These are phyloP conservation scores for Hipparchia sbordonii DNA, from an alignment of 2,888 invertebrate genomes.

Conservation along the genomic window DNA sequence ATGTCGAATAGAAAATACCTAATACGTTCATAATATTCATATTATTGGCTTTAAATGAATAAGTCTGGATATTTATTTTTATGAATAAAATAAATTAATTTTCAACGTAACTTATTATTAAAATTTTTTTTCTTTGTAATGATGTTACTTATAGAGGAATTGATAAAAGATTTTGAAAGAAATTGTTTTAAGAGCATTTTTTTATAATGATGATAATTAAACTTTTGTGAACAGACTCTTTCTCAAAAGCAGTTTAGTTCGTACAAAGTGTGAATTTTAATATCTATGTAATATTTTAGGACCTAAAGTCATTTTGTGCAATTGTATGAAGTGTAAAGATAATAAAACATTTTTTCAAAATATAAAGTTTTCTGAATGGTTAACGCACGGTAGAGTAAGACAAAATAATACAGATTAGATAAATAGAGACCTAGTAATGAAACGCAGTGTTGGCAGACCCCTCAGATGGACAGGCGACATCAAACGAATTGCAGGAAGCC, in stretches of 20 bases:
- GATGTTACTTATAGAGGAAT: constrained; percentile 34
- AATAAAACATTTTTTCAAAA: constrained; percentile 58
- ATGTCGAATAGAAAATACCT: constrained; percentile 14
- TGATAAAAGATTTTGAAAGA: constrained; percentile 24
- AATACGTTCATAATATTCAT: constrained; percentile 14
- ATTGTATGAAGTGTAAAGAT: constrained; percentile 59
- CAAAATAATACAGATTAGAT: neutral
- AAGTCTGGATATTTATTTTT: constrained; percentile 11
- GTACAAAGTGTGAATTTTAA: constrained; percentile 52
- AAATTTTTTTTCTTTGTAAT: constrained; percentile 13
- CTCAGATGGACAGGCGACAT: too few relatives aligned
- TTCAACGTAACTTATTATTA: constrained; percentile 1
- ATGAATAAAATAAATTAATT: constrained; percentile 4
- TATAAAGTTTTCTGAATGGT: constrained; percentile 21
- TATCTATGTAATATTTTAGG: constrained; percentile 40
- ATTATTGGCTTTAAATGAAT: constrained; percentile 29
- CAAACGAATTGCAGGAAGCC: too few relatives aligned
- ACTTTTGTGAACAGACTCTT: constrained; percentile 28
- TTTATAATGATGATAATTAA: constrained; percentile 12
- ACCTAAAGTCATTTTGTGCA: constrained; percentile 48
- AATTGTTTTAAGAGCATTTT: constrained; percentile 21
- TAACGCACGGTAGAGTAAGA: neutral
- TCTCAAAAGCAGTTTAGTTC: constrained; percentile 40
- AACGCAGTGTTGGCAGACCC: too few relatives aligned
- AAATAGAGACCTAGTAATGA: too few relatives aligned